Base-by-base conservation (phyloP, 2,113 vertebrate genomes). In the Chloroceryle aenea region DNA sequence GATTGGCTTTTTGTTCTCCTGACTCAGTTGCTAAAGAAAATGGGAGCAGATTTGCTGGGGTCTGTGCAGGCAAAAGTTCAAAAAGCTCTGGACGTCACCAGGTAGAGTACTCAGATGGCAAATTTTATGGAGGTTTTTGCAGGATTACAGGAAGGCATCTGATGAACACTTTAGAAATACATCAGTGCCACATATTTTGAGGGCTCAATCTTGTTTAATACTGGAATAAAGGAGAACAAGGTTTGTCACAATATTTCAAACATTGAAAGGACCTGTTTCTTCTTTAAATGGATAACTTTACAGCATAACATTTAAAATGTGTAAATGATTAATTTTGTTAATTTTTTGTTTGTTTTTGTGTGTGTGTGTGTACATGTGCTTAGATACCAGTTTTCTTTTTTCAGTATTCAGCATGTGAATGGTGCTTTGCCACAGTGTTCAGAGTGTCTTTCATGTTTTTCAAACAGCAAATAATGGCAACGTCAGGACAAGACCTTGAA, bases 51-150 rank as follows among this genome's bases (percentile, higher is more conserved):
- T 97, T 98, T 99, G 94, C 97, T 99, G 85, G 99, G 99, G 84
- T 99, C 99, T 38, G 99, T 99, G 75, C 99, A 99, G 97, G 99
- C 99, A 12, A 99, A 99, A 97, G 99, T 99, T 90, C 99, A 99
- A 90, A 99, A 99, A 96, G 99, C 99, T 87, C 98, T 99, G 90
- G 99, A 99, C 93, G 90, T 99, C 96, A 99, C 99, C 78, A 99
- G 99, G 99, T 99, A 92, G 91, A 96, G 80, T 90, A 80, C 17
- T 77, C 11, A 1, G 20, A 45, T 79, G 52, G 27, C 43, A 79
- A 53, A 84, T n/a, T 7, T 11, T 77, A 10, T 8, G 9, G 6
- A 79, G 19, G 3, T 16, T 75, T 78, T 84, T 88, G 38, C 16
- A 32, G 42, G 48, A 32, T 58, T 79, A 66, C 11, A n/a, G 29